Evolutionary conservation across 2,113 vertebrate species (phyloP), one percentile per base, ranked within the genome.

Genomic region (Hystrix brachyura): DNA sequence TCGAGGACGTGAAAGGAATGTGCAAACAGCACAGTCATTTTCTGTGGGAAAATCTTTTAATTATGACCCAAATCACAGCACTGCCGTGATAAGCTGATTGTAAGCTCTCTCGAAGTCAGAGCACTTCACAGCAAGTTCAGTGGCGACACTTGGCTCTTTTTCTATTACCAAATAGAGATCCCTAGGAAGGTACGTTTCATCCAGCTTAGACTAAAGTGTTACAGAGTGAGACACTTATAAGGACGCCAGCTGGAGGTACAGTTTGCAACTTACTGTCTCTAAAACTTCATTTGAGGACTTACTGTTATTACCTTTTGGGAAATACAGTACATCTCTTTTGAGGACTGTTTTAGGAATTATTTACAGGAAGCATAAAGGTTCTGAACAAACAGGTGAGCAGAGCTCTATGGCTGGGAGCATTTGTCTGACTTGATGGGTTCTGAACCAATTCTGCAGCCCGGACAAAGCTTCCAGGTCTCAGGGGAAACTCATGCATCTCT

Each of bases 51-150:
- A 95, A 94, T 96, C 94, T 96, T 97, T 97, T 97, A 97, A 97
- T 97, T 98, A 96, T 96, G 93, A 96, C 96, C 87, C 92, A 96
- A 95, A 98, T 95, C 94, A 76, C 93, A 97, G 96, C 78, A 82
- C 69, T 19, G 53, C 90, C 0, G 48, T 86, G 88, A 96, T 95
- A 95, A 97, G 88, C 95, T 97, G 94, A 96, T 97, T 67, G 88
- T 87, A 89, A 96, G 83, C 82, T 93, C 85, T 93, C 95, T 85
- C 92, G 78, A 97, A 97, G 96, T 97, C 95, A 95, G 76, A 97
- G 88, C 57, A 34, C 94, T 94, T 94, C 97, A 80, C 72, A 87
- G 92, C 60, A 51, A 95, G 94, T 95, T 94, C 67, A 78, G 72
- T 53, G 53, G 94, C 29, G 46, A 81, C 85, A 69, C 46, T 87